Conservation (phyloP, 2,888 invertebrate species). For the Achlya flavicornis region DNA sequence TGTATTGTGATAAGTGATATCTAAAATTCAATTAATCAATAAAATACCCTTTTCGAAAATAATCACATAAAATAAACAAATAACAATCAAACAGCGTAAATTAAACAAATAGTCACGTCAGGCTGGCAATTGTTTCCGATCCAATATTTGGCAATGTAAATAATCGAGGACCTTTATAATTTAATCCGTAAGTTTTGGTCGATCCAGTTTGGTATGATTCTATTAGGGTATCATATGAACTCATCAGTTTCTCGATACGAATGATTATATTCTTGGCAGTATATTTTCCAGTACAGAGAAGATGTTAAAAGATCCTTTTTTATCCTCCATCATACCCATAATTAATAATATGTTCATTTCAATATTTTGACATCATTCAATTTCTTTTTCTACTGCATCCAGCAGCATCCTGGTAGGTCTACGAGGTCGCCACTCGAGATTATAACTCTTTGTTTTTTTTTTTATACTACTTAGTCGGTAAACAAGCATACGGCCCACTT, state of each 20-base stretch:
- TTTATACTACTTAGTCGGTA: no score
- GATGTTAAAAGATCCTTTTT: no score
- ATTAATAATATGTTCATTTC: no score
- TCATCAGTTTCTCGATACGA: slow-evolving; percentile 17
- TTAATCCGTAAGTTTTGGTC: slow-evolving; percentile 46
- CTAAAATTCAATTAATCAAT: neutral
- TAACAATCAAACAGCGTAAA: slow-evolving; percentile 33
- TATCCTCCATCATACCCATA: no score
- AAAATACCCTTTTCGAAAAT: neutral
- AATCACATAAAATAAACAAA: slow-evolving; percentile 22
- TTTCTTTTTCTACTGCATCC: no score
- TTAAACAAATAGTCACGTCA: slow-evolving; percentile 33
- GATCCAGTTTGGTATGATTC: slow-evolving; percentile 39
- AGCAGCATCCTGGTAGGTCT: no score
- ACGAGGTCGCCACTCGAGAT: no score
- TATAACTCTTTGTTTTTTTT: no score
- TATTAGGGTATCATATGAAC: slow-evolving; percentile 36
- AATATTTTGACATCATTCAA: no score
- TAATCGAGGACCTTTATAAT: slow-evolving; percentile 53
- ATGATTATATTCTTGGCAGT: neutral
- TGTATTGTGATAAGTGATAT: neutral
- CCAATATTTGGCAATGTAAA: slow-evolving; percentile 39
- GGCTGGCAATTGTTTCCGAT: slow-evolving; percentile 31
- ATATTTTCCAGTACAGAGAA: no score
- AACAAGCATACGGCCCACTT: no score